These are phyloP conservation scores for Acanthaster planci DNA, from an alignment of 35 echinoderm and acorn worm genomes.

Conservation along the genomic window DNA sequence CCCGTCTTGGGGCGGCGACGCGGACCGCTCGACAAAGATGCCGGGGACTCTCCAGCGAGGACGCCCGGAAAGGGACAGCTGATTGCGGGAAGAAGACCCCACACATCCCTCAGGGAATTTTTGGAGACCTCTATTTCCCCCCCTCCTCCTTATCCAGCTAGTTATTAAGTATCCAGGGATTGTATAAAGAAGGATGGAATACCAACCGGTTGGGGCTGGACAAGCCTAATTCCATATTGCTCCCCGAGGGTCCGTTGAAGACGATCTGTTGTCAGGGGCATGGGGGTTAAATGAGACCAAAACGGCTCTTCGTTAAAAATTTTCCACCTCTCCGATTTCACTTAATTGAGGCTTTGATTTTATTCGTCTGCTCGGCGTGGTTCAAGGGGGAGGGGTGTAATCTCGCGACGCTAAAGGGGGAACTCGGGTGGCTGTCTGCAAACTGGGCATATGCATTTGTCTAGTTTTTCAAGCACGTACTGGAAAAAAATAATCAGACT, in stretches of 20 bases:
- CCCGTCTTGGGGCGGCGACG: background rate
- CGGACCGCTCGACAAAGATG: background rate
- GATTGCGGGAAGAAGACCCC: background rate
- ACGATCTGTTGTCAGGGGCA: background rate
- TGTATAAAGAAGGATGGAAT: background rate
- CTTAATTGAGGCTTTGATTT: conserved; percentile 4
- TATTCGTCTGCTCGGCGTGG: background rate
- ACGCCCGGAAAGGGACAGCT: conserved; percentile 22
- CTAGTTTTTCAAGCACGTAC: no score
- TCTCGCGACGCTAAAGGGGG: background rate
- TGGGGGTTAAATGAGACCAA: conserved; percentile 26
- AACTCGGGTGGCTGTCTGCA: no score
- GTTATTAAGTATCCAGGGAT: conserved; percentile 19
- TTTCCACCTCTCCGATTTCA: conserved; percentile 1
- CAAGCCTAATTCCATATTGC: background rate
- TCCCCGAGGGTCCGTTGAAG: background rate
- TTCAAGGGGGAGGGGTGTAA: background rate
- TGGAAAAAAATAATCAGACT: no score
- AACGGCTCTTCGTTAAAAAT: conserved; percentile 19
- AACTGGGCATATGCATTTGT: no score
- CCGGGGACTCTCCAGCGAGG: background rate
- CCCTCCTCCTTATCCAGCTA: background rate
- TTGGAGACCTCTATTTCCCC: no score
- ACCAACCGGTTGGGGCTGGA: background rate
- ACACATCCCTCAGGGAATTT: background rate